phyloP scores from a whole-genome alignment of 1,140 invertebrate species.

The Trachymyrmex cornetzi region DNA sequence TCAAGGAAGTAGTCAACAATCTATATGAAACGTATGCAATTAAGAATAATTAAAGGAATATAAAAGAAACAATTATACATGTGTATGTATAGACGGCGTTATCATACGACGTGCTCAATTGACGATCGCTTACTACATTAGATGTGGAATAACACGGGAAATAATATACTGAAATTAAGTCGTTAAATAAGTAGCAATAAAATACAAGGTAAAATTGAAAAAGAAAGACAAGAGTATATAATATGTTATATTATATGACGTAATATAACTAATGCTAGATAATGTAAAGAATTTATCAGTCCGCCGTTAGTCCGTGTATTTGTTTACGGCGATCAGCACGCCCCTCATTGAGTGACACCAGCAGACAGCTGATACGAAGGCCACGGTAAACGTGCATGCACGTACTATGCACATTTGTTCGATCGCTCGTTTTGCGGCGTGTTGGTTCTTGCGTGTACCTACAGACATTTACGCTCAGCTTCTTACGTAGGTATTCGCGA shows the following conservation, averaged over 20 bases:
- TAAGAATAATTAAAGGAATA: neutral
- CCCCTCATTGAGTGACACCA: conserved; percentile 41
- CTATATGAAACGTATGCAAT: neutral
- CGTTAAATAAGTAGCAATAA: neutral
- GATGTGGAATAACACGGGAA: neutral
- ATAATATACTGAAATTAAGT: neutral
- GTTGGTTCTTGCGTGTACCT: neutral
- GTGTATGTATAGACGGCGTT: neutral
- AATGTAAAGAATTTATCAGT: conserved; percentile 1
- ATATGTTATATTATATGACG: too few species aligned
- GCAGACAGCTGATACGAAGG: conserved; percentile 61
- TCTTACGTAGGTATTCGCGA: neutral
- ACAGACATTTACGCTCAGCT: neutral
- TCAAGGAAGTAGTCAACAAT: neutral
- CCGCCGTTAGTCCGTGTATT: neutral
- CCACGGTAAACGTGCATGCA: conserved; percentile 26
- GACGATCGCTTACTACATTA: neutral
- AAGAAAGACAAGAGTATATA: neutral
- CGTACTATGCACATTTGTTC: conserved; percentile 30
- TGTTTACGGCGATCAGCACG: conserved; percentile 35
- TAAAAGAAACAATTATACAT: neutral
- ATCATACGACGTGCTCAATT: conserved; percentile 1
- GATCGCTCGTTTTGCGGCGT: neutral
- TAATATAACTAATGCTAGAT: neutral
- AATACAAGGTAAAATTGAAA: neutral